Conservation (phyloP, 1,140 invertebrate species). For the Apis florea region DNA sequence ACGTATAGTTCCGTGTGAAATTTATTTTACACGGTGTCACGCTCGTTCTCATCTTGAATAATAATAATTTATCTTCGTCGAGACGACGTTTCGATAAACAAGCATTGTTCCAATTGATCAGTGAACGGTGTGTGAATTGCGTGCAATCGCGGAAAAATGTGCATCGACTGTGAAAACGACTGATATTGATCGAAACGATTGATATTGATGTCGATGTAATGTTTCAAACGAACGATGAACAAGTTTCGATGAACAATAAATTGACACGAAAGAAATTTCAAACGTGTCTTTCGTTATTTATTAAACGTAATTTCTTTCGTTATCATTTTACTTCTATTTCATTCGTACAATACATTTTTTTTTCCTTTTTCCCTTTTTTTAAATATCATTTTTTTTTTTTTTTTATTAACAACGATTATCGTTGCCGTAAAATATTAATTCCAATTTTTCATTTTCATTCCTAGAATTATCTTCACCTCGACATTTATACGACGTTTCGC, state of each 20-base stretch:
- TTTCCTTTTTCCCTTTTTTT: too few species aligned
- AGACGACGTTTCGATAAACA: not conserved
- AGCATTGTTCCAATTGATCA: not conserved
- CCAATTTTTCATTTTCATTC: not conserved
- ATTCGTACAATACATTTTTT: too few species aligned
- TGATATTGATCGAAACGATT: too few species aligned
- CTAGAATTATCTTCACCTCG: not conserved
- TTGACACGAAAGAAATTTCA: not conserved
- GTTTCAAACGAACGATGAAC: not conserved
- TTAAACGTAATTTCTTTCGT: not conserved
- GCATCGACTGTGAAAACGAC: not conserved
- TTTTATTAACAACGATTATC: not conserved
- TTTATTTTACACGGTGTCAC: not conserved
- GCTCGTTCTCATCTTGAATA: not conserved
- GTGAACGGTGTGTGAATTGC: not conserved
- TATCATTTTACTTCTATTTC: too few species aligned
- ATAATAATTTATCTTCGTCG: conserved; percentile 17
- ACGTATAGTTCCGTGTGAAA: not conserved
- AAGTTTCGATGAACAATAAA: too few species aligned
- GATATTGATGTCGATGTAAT: not conserved
- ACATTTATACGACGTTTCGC: not conserved
- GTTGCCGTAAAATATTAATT: not conserved
- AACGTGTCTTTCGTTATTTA: not conserved
- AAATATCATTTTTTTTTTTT: too few species aligned
- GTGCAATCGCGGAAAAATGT: not conserved